A percentile compares a stretch with the other conserved stretches of the same genome.
Evolutionary conservation across 2,113 vertebrate species (phyloP).

Genomic region (Xiphias gladius): DNA sequence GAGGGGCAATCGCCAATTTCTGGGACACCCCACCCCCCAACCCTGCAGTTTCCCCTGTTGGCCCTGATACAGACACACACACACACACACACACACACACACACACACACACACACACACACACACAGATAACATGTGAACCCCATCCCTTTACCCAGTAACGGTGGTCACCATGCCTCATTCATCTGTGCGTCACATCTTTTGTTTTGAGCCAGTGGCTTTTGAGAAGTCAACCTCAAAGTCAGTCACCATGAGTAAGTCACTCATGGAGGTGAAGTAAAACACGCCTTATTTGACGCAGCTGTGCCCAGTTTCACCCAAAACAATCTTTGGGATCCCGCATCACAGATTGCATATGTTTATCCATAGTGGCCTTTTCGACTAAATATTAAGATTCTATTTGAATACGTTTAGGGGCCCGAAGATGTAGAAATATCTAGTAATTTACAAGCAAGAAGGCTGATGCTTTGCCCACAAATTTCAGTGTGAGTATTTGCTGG

Average conservation of each 20-base stretch:
- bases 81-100: constrained; percentile 17
- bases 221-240: not conserved
- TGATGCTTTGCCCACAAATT: too few relatives aligned
- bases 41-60: constrained; percentile 36
- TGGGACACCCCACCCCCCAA: constrained; percentile 50
- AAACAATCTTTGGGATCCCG: not conserved
- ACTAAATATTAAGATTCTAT: not conserved
- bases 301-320: not conserved
- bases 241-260: constrained; percentile 2
- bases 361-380: not conserved
- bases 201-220: constrained; percentile 1
- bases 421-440: not conserved
- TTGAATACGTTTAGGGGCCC: not conserved
- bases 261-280: not conserved
- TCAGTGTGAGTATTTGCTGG: too few relatives aligned
- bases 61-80: constrained; percentile 23
- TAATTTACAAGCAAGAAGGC: not conserved
- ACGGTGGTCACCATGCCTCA: constrained; percentile 12
- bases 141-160: constrained; percentile 15
- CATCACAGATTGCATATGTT: not conserved
- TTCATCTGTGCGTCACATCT: not conserved
- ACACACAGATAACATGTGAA: constrained; percentile 28
- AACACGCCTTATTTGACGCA: not conserved
- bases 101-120: constrained; percentile 25
- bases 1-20: constrained; percentile 59